phyloP scores from a whole-genome alignment of 2,888 invertebrate species.

The Sisyra terminalis region DNA sequence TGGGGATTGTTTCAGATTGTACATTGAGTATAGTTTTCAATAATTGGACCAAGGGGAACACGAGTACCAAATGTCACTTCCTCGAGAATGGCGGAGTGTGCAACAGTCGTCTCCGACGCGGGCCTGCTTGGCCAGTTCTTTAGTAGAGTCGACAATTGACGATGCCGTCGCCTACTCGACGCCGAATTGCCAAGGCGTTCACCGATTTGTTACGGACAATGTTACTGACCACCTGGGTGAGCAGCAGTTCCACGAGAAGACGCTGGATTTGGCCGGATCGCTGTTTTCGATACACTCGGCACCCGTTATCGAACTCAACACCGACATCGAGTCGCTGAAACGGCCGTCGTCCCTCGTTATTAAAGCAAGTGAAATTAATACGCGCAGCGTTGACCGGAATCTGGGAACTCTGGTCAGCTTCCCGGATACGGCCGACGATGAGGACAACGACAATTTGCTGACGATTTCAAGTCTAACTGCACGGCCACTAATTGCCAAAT shows the following conservation, averaged over 20 bases:
- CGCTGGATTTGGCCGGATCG: constrained; percentile 35
- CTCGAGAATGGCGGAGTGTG: constrained; percentile 34
- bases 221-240: too few species aligned
- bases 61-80: constrained; percentile 32
- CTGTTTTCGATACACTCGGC: constrained; percentile 52
- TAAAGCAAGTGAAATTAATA: constrained; percentile 19
- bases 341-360: constrained; percentile 32
- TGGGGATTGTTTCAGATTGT: too few species aligned
- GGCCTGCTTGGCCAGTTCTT: constrained; percentile 10
- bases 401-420: constrained; percentile 22
- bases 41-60: too few species aligned
- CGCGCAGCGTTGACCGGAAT: constrained; percentile 9
- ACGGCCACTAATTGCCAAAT: constrained; percentile 51
- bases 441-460: constrained; percentile 54
- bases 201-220: constrained; percentile 12
- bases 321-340: constrained; percentile 18
- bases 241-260: constrained; percentile 9
- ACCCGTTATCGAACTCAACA: constrained; percentile 29
- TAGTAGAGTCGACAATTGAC: constrained; percentile 15
- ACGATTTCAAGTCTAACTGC: constrained; percentile 58
- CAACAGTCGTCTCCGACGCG: constrained; percentile 27
- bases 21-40: too few species aligned
- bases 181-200: constrained; percentile 10
- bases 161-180: constrained; percentile 16
- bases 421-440: constrained; percentile 38